A percentile compares a stretch with the other conserved stretches of the same genome.
These are phyloP conservation scores for Gonocerus acuteangulatus DNA, from an alignment of 2,888 invertebrate species.

Conservation along the genomic window DNA sequence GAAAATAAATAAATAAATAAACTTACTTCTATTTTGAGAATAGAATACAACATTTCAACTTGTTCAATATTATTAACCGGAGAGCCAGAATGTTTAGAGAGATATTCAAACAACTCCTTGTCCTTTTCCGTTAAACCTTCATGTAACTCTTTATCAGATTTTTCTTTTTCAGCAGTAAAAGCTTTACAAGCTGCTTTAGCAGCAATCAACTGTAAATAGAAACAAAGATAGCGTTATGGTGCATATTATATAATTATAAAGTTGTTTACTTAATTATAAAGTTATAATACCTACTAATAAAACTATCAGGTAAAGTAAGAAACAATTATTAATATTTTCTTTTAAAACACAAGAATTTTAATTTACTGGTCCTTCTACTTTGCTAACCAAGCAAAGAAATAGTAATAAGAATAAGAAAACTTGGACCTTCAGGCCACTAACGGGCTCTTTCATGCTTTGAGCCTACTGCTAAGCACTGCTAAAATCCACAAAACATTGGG, in stretches of 20 bases:
- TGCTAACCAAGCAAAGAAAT: no score
- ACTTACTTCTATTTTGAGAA: conserved; percentile 54
- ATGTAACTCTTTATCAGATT: conserved; percentile 48
- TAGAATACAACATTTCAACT: conserved; percentile 65
- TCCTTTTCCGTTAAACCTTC: conserved; percentile 50
- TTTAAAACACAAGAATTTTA: no score
- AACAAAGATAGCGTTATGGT: conserved; percentile 3
- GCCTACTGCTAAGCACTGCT: no score
- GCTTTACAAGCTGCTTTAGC: conserved; percentile 28
- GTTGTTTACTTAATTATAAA: no score
- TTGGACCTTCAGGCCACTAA: no score
- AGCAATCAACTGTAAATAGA: conserved; percentile 30
- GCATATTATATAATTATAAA: background rate
- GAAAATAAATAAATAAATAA: background rate
- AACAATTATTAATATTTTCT: no score
- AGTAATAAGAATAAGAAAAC: no score
- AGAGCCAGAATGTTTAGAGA: conserved; percentile 53
- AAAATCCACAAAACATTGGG: no score
- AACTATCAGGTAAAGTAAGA: no score
- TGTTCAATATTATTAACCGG: conserved; percentile 53
- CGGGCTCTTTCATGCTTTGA: no score
- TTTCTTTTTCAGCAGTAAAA: conserved; percentile 27
- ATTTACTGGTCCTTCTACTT: no score
- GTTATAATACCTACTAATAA: no score
- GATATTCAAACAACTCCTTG: conserved; percentile 54